Evolutionary conservation across 2,797 vertebrate species (phyloP).

Genomic region (Ibycter americanus): DNA sequence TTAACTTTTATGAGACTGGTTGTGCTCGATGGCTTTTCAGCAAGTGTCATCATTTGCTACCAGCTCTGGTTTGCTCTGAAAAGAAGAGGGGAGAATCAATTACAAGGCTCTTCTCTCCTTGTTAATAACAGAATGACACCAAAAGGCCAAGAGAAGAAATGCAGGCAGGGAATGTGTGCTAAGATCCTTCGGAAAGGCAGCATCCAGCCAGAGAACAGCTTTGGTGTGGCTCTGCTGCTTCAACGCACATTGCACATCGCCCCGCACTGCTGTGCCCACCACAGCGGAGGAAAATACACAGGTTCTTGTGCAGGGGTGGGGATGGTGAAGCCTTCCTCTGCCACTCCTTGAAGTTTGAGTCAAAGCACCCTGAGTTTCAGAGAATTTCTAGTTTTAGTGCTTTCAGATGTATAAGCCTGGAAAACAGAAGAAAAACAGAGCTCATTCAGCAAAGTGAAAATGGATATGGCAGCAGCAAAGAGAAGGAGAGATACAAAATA

Average conservation of each 20-base stretch:
- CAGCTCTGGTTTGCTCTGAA: not conserved
- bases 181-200: not conserved
- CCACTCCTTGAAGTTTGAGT: not conserved
- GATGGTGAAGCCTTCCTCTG: not conserved
- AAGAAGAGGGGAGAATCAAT: not conserved
- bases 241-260: accelerated
- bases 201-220: accelerated
- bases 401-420: not conserved
- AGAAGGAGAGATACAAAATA: not conserved
- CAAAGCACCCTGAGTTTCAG: not conserved
- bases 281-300: not conserved
- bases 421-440: not conserved
- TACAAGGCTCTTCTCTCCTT: not conserved
- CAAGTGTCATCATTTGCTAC: not conserved
- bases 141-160: constrained; percentile 77
- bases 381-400: not conserved
- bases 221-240: accelerated
- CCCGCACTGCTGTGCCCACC: accelerated
- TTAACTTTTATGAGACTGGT: not conserved
- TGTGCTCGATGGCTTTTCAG: not conserved
- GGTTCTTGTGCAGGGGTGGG: too few relatives aligned
- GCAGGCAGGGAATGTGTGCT: constrained; percentile 30
- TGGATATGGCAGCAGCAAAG: accelerated
- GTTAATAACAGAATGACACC: constrained; percentile 79
- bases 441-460: not conserved